These are phyloP conservation scores for Mustela lutreola DNA, from an alignment of 2,113 vertebrate genomes.

Conservation along the genomic window DNA sequence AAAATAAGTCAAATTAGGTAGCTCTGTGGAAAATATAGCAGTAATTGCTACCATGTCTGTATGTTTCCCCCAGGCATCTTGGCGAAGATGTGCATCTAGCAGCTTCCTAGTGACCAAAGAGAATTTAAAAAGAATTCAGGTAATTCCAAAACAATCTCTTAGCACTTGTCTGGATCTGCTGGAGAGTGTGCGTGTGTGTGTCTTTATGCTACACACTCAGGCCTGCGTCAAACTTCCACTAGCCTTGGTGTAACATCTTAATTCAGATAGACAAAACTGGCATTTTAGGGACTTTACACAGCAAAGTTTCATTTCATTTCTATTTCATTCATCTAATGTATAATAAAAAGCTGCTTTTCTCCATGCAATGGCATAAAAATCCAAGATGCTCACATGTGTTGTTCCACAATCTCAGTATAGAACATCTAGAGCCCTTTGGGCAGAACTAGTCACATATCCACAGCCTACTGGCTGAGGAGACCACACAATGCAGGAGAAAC, in stretches of 20 bases:
- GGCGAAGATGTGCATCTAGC: neutral
- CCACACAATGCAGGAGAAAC: neutral
- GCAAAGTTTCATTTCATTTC: neutral
- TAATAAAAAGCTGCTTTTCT: neutral
- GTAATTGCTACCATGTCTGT: neutral
- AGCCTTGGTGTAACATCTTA: neutral
- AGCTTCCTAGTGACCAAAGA: neutral
- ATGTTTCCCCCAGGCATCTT: neutral
- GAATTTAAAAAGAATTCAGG: neutral
- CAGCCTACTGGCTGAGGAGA: neutral
- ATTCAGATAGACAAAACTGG: neutral
- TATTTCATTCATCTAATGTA: neutral
- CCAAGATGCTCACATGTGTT: neutral
- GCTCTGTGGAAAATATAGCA: neutral
- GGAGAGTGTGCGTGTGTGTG: neutral
- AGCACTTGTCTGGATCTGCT: neutral
- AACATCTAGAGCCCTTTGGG: neutral
- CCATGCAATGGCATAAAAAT: neutral
- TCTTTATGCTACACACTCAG: neutral
- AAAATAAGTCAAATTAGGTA: neutral
- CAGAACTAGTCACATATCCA: neutral
- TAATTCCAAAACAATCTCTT: neutral
- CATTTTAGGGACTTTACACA: neutral
- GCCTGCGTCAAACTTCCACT: neutral
- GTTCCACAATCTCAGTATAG: neutral